Evolutionary conservation across 2,797 vertebrate species (phyloP).

Genomic region (Acanthis flammea): DNA sequence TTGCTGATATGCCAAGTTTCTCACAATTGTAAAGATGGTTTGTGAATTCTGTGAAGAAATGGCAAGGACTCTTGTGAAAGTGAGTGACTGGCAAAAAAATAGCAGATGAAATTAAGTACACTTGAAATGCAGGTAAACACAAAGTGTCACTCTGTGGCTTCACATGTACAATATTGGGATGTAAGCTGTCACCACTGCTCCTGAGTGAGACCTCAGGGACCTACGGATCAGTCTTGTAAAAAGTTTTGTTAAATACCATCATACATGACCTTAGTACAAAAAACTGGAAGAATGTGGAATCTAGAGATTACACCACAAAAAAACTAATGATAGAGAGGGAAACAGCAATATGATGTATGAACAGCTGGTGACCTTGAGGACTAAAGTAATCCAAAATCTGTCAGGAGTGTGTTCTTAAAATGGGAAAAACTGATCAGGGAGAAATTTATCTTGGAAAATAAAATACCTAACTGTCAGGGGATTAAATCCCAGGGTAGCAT

Average conservation of each 20-base stretch:
- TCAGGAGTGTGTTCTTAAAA: background rate
- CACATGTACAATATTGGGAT: background rate
- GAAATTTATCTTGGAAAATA: background rate
- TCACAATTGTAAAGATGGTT: background rate
- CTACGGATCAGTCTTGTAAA: background rate
- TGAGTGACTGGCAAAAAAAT: background rate
- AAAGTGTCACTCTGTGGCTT: background rate
- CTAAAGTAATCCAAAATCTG: background rate
- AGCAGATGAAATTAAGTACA: background rate
- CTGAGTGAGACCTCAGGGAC: background rate
- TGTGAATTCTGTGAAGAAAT: background rate
- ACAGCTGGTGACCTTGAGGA: background rate
- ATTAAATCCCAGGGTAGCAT: background rate
- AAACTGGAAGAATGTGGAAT: background rate
- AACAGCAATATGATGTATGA: background rate
- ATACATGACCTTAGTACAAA: background rate
- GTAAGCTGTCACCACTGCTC: background rate
- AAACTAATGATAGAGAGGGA: background rate
- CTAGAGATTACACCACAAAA: background rate
- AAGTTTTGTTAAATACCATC: background rate
- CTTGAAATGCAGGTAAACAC: background rate
- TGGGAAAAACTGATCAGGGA: fast-evolving
- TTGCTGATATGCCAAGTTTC: background rate
- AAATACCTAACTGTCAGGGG: background rate
- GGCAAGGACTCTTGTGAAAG: background rate